These are phyloP conservation scores for Piprites chloris DNA, from an alignment of 2,113 vertebrate genomes.

Conservation along the genomic window DNA sequence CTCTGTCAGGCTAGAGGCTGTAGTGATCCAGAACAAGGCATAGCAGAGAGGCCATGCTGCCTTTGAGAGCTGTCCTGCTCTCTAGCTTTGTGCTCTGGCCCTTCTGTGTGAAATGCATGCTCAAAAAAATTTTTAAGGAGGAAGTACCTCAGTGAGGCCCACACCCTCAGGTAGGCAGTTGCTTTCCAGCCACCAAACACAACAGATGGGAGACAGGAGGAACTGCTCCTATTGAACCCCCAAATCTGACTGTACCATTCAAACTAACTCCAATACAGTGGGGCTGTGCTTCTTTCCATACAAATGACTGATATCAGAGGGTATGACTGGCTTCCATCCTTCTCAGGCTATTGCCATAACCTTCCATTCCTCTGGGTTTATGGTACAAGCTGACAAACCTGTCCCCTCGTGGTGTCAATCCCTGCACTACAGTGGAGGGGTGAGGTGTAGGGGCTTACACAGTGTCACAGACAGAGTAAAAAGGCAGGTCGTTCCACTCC, in stretches of 20 bases:
- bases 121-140: neutral
- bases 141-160: neutral
- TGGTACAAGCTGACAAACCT: neutral
- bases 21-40: neutral
- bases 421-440: neutral
- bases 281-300: neutral
- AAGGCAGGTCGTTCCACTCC: neutral
- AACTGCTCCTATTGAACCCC: neutral
- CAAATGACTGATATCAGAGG: neutral
- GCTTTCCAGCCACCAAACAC: neutral
- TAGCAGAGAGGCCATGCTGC: neutral
- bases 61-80: neutral
- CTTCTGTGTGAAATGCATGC: neutral
- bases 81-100: neutral
- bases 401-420: neutral
- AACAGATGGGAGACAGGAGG: neutral
- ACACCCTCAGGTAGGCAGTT: neutral
- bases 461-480: neutral
- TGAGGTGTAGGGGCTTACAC: neutral
- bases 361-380: neutral
- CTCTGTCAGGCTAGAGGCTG: neutral
- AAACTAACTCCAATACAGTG: fast-evolving
- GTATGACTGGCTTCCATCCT: neutral
- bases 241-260: neutral
- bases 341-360: neutral